A percentile compares a stretch with the other conserved stretches of the same genome.
phyloP scores from a whole-genome alignment of 1,140 invertebrate genomes.

The Trachymyrmex septentrionalis region DNA sequence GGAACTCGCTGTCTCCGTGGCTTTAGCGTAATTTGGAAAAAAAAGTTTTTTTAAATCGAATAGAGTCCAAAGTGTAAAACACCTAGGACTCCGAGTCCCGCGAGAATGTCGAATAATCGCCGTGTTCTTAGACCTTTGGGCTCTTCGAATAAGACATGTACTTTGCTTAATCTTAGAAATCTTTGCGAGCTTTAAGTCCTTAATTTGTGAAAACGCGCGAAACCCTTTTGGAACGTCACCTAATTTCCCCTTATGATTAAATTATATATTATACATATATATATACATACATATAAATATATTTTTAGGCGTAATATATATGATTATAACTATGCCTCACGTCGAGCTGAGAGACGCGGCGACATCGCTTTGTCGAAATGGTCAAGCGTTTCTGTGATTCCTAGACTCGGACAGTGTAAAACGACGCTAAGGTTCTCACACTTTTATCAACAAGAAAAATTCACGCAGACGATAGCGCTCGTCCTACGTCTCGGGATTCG shows the following conservation, averaged over 20 bases:
- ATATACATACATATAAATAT: constrained; percentile 18
- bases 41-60: constrained; percentile 16
- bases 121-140: background rate
- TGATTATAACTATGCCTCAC: constrained; percentile 46
- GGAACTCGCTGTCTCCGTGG: too few species aligned
- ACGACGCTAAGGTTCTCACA: constrained; percentile 56
- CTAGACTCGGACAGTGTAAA: constrained; percentile 56
- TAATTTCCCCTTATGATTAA: constrained; percentile 10
- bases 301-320: constrained; percentile 42
- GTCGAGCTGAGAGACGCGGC: constrained; percentile 37
- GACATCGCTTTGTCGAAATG: constrained; percentile 57
- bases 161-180: constrained; percentile 17
- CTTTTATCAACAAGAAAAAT: constrained; percentile 36
- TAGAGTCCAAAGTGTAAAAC: background rate
- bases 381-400: constrained; percentile 64
- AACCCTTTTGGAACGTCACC: background rate
- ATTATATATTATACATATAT: constrained; percentile 20
- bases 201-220: background rate
- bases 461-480: constrained; percentile 60
- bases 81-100: background rate
- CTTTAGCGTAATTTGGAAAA: background rate
- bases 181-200: constrained; percentile 8
- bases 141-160: background rate
- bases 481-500: background rate
- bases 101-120: background rate